A percentile compares a stretch with the other conserved stretches of the same genome.
These are phyloP conservation scores for Verasper variegatus DNA, from an alignment of 2,113 vertebrate genomes.

Conservation along the genomic window DNA sequence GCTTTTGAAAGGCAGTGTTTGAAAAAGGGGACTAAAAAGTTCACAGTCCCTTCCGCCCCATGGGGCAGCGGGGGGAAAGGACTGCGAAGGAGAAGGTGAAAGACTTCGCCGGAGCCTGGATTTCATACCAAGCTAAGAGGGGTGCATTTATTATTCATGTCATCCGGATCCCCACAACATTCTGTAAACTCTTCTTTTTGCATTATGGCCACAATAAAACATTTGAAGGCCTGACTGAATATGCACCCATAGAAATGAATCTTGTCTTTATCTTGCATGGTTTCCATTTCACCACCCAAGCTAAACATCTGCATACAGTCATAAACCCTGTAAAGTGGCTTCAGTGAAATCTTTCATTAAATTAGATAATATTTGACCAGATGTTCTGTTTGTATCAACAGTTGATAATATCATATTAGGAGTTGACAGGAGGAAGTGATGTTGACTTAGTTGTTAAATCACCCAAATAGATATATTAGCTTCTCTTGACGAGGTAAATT, in stretches of 20 bases:
- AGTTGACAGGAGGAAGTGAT: not conserved
- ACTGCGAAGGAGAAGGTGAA: conserved; percentile 25
- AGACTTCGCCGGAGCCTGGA: conserved; percentile 19
- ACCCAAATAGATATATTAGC: not conserved
- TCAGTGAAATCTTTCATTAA: not conserved
- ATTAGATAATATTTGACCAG: not conserved
- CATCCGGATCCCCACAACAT: conserved; percentile 7
- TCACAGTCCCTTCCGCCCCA: conserved; percentile 23
- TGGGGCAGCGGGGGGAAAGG: conserved; percentile 22
- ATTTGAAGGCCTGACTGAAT: conserved; percentile 9
- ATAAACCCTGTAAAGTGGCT: not conserved
- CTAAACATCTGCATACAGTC: conserved; percentile 20
- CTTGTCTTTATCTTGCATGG: not conserved
- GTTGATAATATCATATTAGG: not conserved
- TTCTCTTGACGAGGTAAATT: not conserved
- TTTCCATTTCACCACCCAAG: conserved; percentile 28
- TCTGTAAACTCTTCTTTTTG: conserved; percentile 33
- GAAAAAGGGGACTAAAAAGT: conserved; percentile 43
- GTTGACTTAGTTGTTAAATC: not conserved
- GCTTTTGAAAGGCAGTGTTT: conserved; percentile 58
- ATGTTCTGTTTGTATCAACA: not conserved
- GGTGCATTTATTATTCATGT: conserved; percentile 50
- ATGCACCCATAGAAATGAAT: not conserved
- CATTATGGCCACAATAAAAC: conserved; percentile 11
- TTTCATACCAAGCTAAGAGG: conserved; percentile 8